Conservation (phyloP, 2,888 invertebrate genomes). For the Micropterix aruncella region DNA sequence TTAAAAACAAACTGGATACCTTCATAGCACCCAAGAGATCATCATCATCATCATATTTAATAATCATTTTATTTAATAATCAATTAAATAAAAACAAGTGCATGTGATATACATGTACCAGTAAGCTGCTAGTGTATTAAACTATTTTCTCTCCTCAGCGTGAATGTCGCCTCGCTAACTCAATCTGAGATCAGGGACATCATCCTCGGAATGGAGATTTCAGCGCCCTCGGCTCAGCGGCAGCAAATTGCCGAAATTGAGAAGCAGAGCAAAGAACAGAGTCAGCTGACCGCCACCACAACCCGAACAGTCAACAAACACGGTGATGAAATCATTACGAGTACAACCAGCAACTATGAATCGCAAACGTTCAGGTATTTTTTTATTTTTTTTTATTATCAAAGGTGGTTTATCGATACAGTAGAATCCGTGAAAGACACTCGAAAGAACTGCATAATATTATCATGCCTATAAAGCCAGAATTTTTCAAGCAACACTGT, state of each 20-base stretch:
- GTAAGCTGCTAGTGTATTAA: constrained; percentile 5
- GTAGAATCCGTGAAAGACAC: no score
- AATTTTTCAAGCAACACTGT: no score
- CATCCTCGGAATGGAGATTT: constrained; percentile 99
- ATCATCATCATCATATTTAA: no score
- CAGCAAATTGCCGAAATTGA: constrained; percentile 99
- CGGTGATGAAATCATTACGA: constrained; percentile 98
- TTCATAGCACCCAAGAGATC: no score
- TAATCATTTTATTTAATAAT: no score
- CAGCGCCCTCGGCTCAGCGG: constrained; percentile 95
- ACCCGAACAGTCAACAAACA: constrained; percentile 98
- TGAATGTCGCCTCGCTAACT: constrained; percentile 96
- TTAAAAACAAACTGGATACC: no score
- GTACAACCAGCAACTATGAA: constrained; percentile 98
- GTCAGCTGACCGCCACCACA: constrained; percentile 95
- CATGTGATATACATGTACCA: constrained; percentile 2
- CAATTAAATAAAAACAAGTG: no score
- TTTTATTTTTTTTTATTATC: no score
- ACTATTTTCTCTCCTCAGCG: constrained; percentile 34
- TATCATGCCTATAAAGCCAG: no score
- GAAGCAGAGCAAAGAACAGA: constrained; percentile 98
- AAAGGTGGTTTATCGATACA: no score
- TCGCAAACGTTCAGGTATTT: constrained; percentile 82
- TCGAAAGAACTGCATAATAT: no score
- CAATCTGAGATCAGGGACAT: constrained; percentile 99